These are phyloP conservation scores for Muricea muricata DNA, from an alignment of 92 coral and sea anemone species.

Conservation along the genomic window DNA sequence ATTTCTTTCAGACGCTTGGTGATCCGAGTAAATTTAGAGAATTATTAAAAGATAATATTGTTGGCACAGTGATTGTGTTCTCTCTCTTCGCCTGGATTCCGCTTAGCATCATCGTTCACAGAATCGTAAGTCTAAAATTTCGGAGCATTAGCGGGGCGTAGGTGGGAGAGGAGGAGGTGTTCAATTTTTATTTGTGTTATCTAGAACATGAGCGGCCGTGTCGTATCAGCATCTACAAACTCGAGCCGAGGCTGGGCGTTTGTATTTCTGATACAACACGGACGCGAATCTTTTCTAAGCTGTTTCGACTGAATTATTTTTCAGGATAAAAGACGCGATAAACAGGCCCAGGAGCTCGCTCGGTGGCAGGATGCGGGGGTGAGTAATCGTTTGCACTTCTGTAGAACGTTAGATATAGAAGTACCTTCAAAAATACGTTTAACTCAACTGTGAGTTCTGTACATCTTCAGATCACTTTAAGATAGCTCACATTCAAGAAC, in stretches of 20 bases:
- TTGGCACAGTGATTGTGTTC: slow-evolving; percentile 89
- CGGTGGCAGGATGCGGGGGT: slow-evolving; percentile 92
- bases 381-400: not conserved
- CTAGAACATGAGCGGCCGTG: too few relatives aligned
- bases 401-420: too few relatives aligned
- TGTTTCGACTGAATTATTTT: not conserved
- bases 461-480: too few relatives aligned
- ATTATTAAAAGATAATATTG: slow-evolving; percentile 96
- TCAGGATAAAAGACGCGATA: slow-evolving; percentile 85
- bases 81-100: slow-evolving; percentile 90
- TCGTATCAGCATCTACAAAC: too few relatives aligned
- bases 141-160: too few relatives aligned
- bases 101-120: slow-evolving; percentile 76
- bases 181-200: too few relatives aligned
- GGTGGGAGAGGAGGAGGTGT: too few relatives aligned
- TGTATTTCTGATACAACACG: not conserved
- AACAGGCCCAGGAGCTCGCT: slow-evolving; percentile 74
- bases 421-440: too few relatives aligned
- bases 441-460: too few relatives aligned
- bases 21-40: slow-evolving; percentile 77
- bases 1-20: slow-evolving; percentile 71
- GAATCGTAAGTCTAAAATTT: slow-evolving; percentile 74
- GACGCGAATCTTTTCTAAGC: too few relatives aligned
- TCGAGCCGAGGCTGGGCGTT: too few relatives aligned
- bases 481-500: too few relatives aligned